Evolutionary conservation across 2,797 vertebrate species (phyloP).

Genomic region (Squalus acanthias): DNA sequence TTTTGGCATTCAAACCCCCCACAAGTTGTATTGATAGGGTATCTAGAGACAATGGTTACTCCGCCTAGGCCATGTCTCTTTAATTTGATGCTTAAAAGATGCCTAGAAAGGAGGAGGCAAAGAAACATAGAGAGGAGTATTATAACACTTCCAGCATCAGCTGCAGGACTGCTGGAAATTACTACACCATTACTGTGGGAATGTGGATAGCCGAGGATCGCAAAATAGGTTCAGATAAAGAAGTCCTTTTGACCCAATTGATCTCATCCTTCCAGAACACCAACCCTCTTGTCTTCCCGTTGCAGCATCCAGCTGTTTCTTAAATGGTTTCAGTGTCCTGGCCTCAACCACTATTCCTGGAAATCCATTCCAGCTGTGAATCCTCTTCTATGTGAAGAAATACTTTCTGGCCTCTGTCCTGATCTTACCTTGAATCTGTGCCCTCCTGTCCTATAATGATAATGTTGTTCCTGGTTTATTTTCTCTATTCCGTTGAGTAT

Average conservation of each 20-base stretch:
- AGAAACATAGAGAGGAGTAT: background rate
- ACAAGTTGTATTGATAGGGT: slow-evolving; percentile 21
- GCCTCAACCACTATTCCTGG: background rate
- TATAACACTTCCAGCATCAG: background rate
- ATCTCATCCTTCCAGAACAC: background rate
- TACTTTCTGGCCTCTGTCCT: background rate
- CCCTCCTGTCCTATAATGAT: background rate
- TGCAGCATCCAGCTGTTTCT: background rate
- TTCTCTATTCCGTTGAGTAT: background rate
- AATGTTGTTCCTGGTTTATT: background rate
- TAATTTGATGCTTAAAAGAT: background rate
- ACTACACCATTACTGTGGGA: background rate
- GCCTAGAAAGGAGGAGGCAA: background rate
- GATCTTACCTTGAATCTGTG: background rate
- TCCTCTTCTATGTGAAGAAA: background rate
- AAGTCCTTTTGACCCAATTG: background rate
- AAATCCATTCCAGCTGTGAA: background rate
- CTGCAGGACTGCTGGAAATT: background rate
- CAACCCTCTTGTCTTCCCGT: background rate
- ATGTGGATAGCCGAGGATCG: background rate
- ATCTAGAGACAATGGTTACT: background rate
- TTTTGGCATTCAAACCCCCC: background rate
- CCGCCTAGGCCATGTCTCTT: background rate
- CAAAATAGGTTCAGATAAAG: background rate
- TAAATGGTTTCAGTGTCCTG: background rate